A percentile compares a stretch with the other conserved stretches of the same genome.
Conservation (phyloP, 23 tunicate genomes). For the Diplosoma virens region DNA sequence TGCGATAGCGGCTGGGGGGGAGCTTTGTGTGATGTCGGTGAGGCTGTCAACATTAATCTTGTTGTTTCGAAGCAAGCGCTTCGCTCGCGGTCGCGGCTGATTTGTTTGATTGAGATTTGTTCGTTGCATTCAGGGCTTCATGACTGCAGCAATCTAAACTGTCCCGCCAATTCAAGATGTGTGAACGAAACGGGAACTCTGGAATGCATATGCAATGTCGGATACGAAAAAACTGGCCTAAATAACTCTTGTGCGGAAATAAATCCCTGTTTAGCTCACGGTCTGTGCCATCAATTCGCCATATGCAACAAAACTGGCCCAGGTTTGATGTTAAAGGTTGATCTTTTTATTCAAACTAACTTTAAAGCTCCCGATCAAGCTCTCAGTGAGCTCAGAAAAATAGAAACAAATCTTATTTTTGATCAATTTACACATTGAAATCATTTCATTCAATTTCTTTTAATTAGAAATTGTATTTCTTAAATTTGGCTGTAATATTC, state of each 20-base stretch:
- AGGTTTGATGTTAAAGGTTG: conserved; percentile 33
- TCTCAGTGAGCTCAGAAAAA: no score
- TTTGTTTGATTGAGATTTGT: not conserved
- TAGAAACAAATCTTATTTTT: no score
- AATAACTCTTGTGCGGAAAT: conserved; percentile 30
- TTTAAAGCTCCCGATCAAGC: no score
- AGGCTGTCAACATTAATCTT: no score
- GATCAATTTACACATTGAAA: no score
- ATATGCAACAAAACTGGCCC: conserved; percentile 42
- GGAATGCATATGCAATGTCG: conserved; percentile 37
- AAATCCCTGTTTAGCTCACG: conserved; percentile 40
- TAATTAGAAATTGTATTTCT: no score
- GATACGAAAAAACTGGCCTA: conserved; percentile 45
- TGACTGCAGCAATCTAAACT: conserved; percentile 32
- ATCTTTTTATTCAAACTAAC: no score
- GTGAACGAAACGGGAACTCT: conserved; percentile 8
- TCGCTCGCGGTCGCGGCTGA: not conserved
- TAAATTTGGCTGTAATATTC: no score
- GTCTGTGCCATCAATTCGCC: conserved; percentile 22
- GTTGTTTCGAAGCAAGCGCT: not conserved
- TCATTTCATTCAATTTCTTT: no score
- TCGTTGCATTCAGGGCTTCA: conserved; percentile 40
- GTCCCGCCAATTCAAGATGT: conserved; percentile 45
- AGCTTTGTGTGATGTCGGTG: conserved; percentile 54
- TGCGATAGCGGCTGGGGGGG: conserved; percentile 84